Conservation (phyloP, 2,888 invertebrate species). For the Cheilosia variabilis region DNA sequence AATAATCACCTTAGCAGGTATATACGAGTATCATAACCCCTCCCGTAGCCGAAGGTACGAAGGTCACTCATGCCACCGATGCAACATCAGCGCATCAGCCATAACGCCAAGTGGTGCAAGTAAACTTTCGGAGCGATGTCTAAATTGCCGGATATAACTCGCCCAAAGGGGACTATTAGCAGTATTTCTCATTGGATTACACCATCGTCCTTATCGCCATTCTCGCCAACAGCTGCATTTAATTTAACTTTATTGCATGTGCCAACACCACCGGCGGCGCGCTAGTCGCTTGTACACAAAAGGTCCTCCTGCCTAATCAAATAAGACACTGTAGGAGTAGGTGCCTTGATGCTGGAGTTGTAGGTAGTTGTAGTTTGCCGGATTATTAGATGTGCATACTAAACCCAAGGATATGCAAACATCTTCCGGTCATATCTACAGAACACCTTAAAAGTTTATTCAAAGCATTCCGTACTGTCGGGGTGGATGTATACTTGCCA, state of each 20-base stretch:
- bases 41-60: not conserved
- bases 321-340: conserved; percentile 61
- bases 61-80: conserved; percentile 33
- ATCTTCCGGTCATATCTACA: conserved; percentile 67
- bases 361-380: conserved; percentile 59
- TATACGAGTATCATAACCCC: not conserved
- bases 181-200: conserved; percentile 67
- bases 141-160: conserved; percentile 57
- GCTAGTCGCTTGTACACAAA: not conserved
- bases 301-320: conserved; percentile 51
- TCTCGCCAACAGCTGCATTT: conserved; percentile 67
- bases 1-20: not conserved
- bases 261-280: not conserved
- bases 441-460: conserved; percentile 47
- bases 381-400: conserved; percentile 71
- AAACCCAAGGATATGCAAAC: conserved; percentile 69
- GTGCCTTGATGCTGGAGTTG: conserved; percentile 21
- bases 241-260: conserved; percentile 70
- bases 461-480: not conserved
- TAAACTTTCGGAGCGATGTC: conserved; percentile 22
- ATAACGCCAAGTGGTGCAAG: conserved; percentile 32
- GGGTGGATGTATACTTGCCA: not conserved
- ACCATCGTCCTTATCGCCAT: conserved; percentile 60
- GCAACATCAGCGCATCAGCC: conserved; percentile 16
- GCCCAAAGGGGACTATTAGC: conserved; percentile 66